Evolutionary conservation across 2,113 vertebrate species (phyloP).

Genomic region (Montifringilla adamsi): DNA sequence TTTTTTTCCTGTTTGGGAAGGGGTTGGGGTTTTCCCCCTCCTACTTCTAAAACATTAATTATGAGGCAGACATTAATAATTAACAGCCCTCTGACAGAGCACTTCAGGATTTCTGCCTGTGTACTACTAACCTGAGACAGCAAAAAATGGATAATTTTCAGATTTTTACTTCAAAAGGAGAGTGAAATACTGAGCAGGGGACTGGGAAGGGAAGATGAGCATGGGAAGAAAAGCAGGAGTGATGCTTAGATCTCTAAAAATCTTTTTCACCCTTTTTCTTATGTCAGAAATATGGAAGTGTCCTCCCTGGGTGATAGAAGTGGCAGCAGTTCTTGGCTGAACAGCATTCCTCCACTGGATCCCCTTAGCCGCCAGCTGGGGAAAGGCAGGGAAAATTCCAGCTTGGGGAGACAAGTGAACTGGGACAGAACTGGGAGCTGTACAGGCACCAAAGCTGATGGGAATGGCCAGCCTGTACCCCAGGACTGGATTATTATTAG

Average conservation of each 20-base stretch:
- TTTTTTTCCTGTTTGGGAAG: neutral
- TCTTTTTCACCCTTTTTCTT: neutral
- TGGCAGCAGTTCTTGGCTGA: neutral
- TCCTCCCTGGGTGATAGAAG: neutral
- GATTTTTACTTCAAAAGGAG: neutral
- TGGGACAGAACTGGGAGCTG: neutral
- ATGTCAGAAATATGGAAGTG: neutral
- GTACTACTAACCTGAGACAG: neutral
- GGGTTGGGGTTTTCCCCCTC: neutral
- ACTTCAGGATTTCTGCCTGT: neutral
- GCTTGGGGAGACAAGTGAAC: neutral
- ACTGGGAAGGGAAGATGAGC: neutral
- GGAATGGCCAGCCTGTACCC: neutral
- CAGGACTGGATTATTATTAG: neutral
- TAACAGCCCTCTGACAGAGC: neutral
- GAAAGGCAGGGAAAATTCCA: neutral
- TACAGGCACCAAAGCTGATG: neutral
- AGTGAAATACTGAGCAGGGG: neutral
- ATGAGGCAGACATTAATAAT: neutral
- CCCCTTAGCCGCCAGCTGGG: neutral
- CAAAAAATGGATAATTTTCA: neutral
- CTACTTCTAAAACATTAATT: neutral
- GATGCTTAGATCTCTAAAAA: neutral
- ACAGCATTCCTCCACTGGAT: neutral
- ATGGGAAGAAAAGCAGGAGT: neutral